Percentiles rank a stretch among this genome's conserved stretches.
Conservation (phyloP, 2,888 invertebrate genomes). For the Cybosia mesomella region DNA sequence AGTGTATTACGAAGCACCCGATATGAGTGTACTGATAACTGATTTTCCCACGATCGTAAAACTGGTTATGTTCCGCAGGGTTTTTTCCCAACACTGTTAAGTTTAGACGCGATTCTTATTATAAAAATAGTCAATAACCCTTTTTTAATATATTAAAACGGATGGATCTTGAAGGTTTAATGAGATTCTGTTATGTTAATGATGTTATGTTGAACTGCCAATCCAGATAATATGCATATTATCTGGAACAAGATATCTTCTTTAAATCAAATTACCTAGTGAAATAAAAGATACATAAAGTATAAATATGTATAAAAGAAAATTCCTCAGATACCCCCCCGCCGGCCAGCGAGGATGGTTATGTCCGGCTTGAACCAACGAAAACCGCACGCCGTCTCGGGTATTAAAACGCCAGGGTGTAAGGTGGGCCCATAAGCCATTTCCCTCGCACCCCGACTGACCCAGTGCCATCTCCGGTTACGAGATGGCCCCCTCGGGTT, state of each 20-base stretch:
- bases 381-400: too few relatives aligned
- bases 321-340: too few relatives aligned
- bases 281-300: too few relatives aligned
- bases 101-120: constrained; percentile 53
- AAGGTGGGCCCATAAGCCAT: too few relatives aligned
- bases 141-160: constrained; percentile 39
- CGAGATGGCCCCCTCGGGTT: too few relatives aligned
- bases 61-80: constrained; percentile 48
- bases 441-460: too few relatives aligned
- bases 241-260: too few relatives aligned
- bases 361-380: too few relatives aligned
- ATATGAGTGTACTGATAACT: constrained; percentile 54
- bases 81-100: constrained; percentile 60
- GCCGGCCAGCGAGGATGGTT: too few relatives aligned
- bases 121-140: constrained; percentile 50
- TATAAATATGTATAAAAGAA: background rate
- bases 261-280: too few relatives aligned
- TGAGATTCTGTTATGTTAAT: constrained; percentile 3
- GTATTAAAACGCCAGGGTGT: too few relatives aligned
- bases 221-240: background rate
- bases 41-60: constrained; percentile 72
- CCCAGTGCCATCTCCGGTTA: too few relatives aligned
- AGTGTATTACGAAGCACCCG: constrained; percentile 51
- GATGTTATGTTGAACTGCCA: background rate
- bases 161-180: constrained; percentile 9